phyloP scores from a whole-genome alignment of 1,140 invertebrate species.

The Musca domestica region DNA sequence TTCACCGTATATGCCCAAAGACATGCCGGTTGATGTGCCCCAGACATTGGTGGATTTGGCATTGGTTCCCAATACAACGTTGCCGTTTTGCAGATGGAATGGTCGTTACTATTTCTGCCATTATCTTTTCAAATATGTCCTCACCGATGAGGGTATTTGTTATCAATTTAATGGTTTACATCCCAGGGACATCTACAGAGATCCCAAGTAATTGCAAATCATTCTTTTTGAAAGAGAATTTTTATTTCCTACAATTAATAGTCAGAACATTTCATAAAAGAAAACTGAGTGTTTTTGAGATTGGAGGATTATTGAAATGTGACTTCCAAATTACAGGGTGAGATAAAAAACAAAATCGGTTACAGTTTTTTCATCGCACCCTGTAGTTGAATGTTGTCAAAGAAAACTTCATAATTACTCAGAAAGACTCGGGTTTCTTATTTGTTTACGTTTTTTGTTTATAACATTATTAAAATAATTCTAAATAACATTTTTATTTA shows the following conservation, averaged over 20 bases:
- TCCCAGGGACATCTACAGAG: slow-evolving; percentile 55
- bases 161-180: slow-evolving; percentile 69
- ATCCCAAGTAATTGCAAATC: slow-evolving; percentile 29
- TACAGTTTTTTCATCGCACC: no score
- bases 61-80: slow-evolving; percentile 42
- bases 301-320: no score
- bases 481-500: no score
- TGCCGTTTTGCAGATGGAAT: slow-evolving; percentile 58
- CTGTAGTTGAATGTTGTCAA: no score
- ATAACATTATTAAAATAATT: no score
- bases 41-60: slow-evolving; percentile 41
- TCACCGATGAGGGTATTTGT: slow-evolving; percentile 70
- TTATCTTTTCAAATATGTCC: slow-evolving; percentile 50
- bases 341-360: no score
- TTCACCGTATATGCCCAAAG: slow-evolving; percentile 32
- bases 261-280: no score
- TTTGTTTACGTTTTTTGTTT: no score
- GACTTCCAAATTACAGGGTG: no score
- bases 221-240: background rate
- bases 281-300: no score
- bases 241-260: background rate
- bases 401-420: no score
- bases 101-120: slow-evolving; percentile 52
- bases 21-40: slow-evolving; percentile 15
- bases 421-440: no score